These are phyloP conservation scores for Leptinotarsa haldemani DNA, from an alignment of 2,888 invertebrate species.

Conservation along the genomic window DNA sequence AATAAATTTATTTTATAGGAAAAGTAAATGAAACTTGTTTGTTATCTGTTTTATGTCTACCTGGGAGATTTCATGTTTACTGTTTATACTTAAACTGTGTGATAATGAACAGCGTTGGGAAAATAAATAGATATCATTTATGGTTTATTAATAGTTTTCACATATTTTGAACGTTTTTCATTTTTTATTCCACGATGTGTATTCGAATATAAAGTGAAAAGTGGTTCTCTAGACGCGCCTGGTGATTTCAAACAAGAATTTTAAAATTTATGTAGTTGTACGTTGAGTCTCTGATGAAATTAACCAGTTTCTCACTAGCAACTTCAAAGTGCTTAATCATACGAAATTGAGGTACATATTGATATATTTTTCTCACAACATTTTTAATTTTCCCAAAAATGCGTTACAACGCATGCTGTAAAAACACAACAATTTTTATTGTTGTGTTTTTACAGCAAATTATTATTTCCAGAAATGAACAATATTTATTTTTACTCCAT, in stretches of 20 bases:
- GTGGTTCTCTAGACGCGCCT: not conserved
- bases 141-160: not conserved
- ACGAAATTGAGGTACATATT: too few species aligned
- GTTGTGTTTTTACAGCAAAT: too few species aligned
- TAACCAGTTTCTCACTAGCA: too few species aligned
- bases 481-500: too few species aligned
- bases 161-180: not conserved
- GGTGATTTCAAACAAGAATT: not conserved
- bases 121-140: conserved; percentile 22
- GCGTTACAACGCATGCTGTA: too few species aligned
- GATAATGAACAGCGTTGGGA: conserved; percentile 25
- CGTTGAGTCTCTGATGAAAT: too few species aligned
- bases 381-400: too few species aligned
- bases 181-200: not conserved
- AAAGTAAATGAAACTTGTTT: conserved; percentile 40
- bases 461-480: too few species aligned
- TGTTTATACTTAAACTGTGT: conserved; percentile 30
- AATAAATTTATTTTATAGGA: conserved; percentile 41
- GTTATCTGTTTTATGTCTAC: conserved; percentile 38
- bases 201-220: not conserved
- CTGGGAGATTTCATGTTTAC: conserved; percentile 33
- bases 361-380: too few species aligned
- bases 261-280: too few species aligned
- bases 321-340: too few species aligned
- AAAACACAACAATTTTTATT: too few species aligned